These are phyloP conservation scores for Belgica antarctica DNA, from an alignment of 2,888 invertebrate genomes.

Conservation along the genomic window DNA sequence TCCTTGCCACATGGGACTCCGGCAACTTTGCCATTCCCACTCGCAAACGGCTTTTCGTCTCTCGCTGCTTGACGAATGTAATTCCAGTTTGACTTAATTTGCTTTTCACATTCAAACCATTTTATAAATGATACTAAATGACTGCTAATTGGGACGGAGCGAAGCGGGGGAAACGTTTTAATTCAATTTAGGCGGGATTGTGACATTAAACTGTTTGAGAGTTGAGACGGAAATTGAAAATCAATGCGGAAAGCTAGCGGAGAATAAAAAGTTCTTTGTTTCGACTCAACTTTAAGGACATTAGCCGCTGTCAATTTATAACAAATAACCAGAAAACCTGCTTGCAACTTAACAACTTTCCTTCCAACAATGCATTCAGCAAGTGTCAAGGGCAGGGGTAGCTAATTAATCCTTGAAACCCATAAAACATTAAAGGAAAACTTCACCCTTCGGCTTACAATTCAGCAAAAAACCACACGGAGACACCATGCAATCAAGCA, in stretches of 20 bases:
- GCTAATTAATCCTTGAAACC: constrained; percentile 44
- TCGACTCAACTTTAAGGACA: no score
- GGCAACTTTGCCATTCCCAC: background rate
- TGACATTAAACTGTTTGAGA: background rate
- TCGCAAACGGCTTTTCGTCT: background rate
- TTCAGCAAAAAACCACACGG: constrained; percentile 26
- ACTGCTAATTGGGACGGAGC: constrained; percentile 41
- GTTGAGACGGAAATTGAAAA: no score
- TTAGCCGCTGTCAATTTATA: no score
- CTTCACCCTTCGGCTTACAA: background rate
- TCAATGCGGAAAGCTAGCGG: no score
- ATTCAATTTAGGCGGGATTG: no score
- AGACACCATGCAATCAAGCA: constrained; percentile 43
- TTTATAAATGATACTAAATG: constrained; percentile 43
- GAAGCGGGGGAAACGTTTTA: no score
- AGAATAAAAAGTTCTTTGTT: no score
- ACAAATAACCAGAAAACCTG: no score
- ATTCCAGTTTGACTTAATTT: constrained; percentile 30
- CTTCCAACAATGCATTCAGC: background rate
- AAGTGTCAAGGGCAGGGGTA: constrained; percentile 4
- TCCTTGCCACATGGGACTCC: constrained; percentile 41
- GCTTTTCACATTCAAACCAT: constrained; percentile 41
- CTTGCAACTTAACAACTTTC: no score
- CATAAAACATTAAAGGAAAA: constrained; percentile 40
- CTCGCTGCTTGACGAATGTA: constrained; percentile 16